phyloP scores from a whole-genome alignment of 2,888 invertebrate genomes.

The Sesia bembeciformis region DNA sequence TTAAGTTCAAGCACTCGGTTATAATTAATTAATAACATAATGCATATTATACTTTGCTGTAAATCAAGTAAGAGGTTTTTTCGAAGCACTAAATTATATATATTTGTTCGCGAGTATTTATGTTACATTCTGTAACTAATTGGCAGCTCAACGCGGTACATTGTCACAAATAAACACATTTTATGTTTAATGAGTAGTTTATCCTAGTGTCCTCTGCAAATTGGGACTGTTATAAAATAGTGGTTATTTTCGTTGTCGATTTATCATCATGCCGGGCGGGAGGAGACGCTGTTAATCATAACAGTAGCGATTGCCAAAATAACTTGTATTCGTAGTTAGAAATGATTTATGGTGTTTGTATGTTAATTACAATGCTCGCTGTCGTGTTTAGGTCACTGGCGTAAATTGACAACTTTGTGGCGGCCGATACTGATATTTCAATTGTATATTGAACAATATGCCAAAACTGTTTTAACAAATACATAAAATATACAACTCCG shows the following conservation, averaged over 20 bases:
- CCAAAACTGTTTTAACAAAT: no score
- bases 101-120: not conserved
- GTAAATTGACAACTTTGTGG: no score
- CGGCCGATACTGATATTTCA: no score
- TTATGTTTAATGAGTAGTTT: slow-evolving; percentile 13
- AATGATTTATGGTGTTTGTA: slow-evolving; percentile 47
- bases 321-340: slow-evolving; percentile 49
- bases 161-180: not conserved
- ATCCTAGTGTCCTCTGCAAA: slow-evolving; percentile 13
- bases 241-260: slow-evolving; percentile 55
- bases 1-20: not conserved
- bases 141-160: not conserved
- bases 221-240: slow-evolving; percentile 19
- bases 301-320: slow-evolving; percentile 61
- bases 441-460: no score
- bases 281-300: slow-evolving; percentile 33
- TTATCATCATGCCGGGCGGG: slow-evolving; percentile 44
- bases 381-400: slow-evolving; percentile 16
- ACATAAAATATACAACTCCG: no score
- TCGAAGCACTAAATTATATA: not conserved
- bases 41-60: not conserved
- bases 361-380: slow-evolving; percentile 45
- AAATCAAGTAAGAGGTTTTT: not conserved
- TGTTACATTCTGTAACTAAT: not conserved
- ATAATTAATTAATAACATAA: not conserved